Percentiles rank a stretch among this genome's conserved stretches.
Evolutionary conservation across 2,888 invertebrate species (phyloP).

Genomic region (Lycocerus yunnanus): DNA sequence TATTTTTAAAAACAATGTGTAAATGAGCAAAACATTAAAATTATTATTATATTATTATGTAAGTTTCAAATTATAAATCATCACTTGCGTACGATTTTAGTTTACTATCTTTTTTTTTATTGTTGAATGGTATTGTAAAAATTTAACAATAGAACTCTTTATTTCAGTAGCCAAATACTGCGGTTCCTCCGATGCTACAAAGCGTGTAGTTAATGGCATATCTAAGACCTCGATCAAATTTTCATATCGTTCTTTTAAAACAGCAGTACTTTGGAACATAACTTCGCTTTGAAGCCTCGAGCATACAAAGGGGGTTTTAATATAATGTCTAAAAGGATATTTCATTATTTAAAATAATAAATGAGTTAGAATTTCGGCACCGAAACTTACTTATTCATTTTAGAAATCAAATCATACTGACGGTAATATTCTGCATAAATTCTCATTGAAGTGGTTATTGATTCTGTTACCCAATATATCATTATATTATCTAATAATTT

Average conservation of each 20-base stretch:
- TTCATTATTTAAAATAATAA: neutral
- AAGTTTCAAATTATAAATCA: no score
- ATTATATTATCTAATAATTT: slow-evolving; percentile 77
- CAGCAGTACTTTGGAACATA: neutral
- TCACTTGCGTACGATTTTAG: neutral
- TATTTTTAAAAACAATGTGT: neutral
- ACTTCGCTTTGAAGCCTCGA: neutral
- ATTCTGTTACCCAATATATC: slow-evolving; percentile 77
- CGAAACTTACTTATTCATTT: neutral
- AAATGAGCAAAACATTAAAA: neutral
- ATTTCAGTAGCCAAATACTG: neutral
- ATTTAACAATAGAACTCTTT: neutral
- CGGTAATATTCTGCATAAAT: slow-evolving; percentile 63
- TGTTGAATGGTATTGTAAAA: neutral
- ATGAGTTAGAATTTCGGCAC: neutral
- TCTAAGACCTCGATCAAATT: neutral
- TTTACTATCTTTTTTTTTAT: neutral
- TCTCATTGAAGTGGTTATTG: slow-evolving; percentile 74
- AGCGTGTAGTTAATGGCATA: neutral
- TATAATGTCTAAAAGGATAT: neutral
- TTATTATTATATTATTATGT: no score
- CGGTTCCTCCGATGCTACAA: neutral
- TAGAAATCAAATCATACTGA: neutral
- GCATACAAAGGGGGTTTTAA: neutral
- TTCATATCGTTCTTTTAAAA: neutral